Evolutionary conservation across 2,113 vertebrate genomes (phyloP).

Genomic region (Coregonus clupeaformis): DNA sequence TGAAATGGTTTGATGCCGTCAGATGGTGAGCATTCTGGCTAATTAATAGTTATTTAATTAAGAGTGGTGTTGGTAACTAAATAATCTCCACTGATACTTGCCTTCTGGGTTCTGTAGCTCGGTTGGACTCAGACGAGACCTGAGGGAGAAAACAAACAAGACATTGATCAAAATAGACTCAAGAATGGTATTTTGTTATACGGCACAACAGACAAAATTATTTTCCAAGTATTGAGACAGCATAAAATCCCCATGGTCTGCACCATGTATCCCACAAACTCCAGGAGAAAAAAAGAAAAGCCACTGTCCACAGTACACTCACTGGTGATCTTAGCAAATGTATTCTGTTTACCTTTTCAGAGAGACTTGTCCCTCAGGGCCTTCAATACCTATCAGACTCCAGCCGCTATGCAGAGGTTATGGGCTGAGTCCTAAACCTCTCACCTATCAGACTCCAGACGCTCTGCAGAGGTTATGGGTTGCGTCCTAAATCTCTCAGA

Average conservation of each 20-base stretch:
- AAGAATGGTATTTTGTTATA: background rate
- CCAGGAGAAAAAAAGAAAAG: background rate
- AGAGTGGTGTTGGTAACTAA: no score
- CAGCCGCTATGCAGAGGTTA: no score
- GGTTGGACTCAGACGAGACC: constrained; percentile 77
- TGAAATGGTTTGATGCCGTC: background rate
- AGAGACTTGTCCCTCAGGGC: background rate
- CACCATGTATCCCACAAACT: background rate
- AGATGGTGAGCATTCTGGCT: background rate
- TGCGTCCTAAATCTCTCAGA: constrained; percentile 97
- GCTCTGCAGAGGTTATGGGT: constrained; percentile 95
- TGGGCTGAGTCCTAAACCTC: no score
- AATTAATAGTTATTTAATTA: background rate
- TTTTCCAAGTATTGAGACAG: background rate
- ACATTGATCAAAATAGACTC: constrained; percentile 1
- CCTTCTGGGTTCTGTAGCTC: constrained; percentile 80
- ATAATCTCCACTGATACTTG: constrained; percentile 55
- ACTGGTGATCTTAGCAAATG: background rate
- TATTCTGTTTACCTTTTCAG: background rate
- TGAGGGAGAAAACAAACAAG: constrained; percentile 56
- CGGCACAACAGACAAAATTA: background rate
- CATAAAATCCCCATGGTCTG: background rate
- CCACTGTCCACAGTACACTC: background rate
- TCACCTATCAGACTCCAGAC: constrained; percentile 92
- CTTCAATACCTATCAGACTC: constrained; percentile 76